Evolutionary conservation across 2,888 invertebrate species (phyloP).

Genomic region (Rhamphomyia laevipes): DNA sequence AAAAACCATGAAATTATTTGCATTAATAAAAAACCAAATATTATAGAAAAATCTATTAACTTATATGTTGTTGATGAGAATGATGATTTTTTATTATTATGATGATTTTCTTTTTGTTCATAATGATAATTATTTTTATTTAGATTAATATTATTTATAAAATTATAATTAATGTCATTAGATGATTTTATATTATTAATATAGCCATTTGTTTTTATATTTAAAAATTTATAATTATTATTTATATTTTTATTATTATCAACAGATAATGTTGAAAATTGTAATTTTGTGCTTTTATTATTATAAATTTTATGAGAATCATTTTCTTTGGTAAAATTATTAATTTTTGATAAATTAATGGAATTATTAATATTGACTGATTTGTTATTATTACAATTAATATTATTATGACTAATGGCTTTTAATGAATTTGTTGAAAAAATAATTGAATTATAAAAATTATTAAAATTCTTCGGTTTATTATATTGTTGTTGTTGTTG

Average conservation of each 20-base stretch:
- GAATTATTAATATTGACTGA: no score
- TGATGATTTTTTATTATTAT: background rate
- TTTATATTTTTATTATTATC: background rate
- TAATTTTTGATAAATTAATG: no score
- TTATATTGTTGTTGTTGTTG: background rate
- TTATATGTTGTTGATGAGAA: background rate
- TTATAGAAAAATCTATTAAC: background rate
- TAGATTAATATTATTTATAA: background rate
- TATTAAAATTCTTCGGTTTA: background rate
- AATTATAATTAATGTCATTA: no score
- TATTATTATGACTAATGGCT: no score
- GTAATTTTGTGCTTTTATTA: no score
- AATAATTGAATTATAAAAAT: no score
- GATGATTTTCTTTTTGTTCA: background rate
- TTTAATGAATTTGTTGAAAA: no score
- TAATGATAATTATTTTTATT: background rate
- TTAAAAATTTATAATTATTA: background rate
- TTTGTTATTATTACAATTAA: no score
- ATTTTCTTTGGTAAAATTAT: no score
- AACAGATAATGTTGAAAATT: no score
- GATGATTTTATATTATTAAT: no score
- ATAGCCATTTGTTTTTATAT: background rate
- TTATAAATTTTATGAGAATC: no score
- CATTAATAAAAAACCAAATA: constrained; percentile 12
- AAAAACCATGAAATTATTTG: constrained; percentile 20